Evolutionary conservation across 2,797 vertebrate genomes (phyloP).

Genomic region (Melanotaenia pygmaea): DNA sequence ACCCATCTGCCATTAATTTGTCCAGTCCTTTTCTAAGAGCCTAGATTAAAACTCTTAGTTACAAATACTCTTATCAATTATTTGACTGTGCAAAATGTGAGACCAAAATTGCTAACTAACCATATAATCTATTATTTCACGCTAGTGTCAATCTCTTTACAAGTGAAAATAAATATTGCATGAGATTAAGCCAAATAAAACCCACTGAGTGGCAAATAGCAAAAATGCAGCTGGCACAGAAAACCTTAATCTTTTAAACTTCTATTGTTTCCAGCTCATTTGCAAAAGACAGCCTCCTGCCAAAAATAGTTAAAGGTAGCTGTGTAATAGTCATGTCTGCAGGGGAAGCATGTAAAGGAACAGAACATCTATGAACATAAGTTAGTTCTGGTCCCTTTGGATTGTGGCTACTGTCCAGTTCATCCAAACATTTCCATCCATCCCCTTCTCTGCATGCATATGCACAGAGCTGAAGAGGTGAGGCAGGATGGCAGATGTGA

Average conservation of each 20-base stretch:
- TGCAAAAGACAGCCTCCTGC: neutral
- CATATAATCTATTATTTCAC: neutral
- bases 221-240: neutral
- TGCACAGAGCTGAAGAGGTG: slow-evolving; percentile 42
- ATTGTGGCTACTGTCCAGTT: slow-evolving; percentile 17
- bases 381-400: slow-evolving; percentile 35
- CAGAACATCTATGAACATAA: slow-evolving; percentile 26
- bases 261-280: neutral
- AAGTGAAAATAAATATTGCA: neutral
- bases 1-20: slow-evolving; percentile 11
- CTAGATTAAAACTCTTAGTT: neutral
- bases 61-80: neutral
- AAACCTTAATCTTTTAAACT: neutral
- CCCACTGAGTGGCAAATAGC: neutral
- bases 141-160: neutral
- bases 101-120: neutral
- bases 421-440: slow-evolving; percentile 28
- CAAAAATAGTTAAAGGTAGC: neutral
- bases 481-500: slow-evolving; percentile 41
- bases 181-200: neutral
- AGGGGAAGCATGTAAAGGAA: slow-evolving; percentile 9
- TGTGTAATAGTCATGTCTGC: slow-evolving; percentile 21
- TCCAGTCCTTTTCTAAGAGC: neutral
- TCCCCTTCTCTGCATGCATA: slow-evolving; percentile 45
- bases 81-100: neutral